These are phyloP conservation scores for Pangasius krempfi DNA, from an alignment of 2,797 vertebrate species.

Conservation along the genomic window DNA sequence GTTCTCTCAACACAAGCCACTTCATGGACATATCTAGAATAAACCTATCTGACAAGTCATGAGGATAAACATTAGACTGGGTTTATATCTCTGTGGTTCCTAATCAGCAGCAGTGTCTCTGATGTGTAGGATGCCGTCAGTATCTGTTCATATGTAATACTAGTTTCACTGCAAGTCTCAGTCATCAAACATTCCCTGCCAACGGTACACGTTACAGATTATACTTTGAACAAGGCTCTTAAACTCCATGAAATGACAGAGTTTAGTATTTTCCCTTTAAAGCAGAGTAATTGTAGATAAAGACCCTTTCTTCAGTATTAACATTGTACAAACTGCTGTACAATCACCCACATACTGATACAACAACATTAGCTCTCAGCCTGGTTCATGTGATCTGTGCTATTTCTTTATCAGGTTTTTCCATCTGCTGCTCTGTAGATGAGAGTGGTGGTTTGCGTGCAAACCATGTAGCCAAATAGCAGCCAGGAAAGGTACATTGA, in stretches of 20 bases:
- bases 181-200: slow-evolving; percentile 3
- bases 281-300: not conserved
- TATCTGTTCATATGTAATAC: not conserved
- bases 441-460: slow-evolving; percentile 50
- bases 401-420: slow-evolving; percentile 48
- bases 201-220: not conserved
- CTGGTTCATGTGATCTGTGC: slow-evolving; percentile 35
- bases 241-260: not conserved
- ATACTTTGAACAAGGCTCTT: not conserved
- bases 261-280: not conserved
- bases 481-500: slow-evolving; percentile 36
- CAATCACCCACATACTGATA: slow-evolving; percentile 1
- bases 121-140: not conserved
- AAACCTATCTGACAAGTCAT: not conserved
- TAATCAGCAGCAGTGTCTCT: slow-evolving; percentile 3
- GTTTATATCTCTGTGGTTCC: not conserved
- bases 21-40: not conserved
- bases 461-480: slow-evolving; percentile 30
- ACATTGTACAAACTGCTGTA: not conserved
- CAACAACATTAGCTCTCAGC: not conserved
- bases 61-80: not conserved
- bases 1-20: not conserved
- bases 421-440: slow-evolving; percentile 44
- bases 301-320: not conserved
- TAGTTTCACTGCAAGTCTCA: slow-evolving; percentile 10